Conservation (phyloP, 2,113 vertebrate genomes). For the Tachuris rubrigastra region DNA sequence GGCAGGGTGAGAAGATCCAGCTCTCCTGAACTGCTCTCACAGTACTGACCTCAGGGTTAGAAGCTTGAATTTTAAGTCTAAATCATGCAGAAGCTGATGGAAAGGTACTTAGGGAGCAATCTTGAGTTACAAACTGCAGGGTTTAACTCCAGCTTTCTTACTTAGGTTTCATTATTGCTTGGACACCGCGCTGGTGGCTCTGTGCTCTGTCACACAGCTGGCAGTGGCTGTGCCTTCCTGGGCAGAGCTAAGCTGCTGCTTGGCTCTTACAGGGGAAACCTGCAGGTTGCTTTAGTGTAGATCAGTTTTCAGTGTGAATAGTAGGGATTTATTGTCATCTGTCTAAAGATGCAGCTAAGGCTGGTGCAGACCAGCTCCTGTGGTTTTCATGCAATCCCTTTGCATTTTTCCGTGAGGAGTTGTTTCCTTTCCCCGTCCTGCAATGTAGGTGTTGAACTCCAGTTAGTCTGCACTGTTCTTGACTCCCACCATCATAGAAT, state of each 20-base stretch:
- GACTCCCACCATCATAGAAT: neutral
- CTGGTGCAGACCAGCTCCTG: neutral
- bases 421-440: neutral
- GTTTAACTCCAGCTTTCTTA: neutral
- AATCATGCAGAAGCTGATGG: neutral
- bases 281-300: neutral
- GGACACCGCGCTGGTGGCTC: neutral
- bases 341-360: neutral
- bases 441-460: neutral
- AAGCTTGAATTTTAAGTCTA: neutral
- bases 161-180: fast-evolving
- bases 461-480: neutral
- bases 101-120: neutral
- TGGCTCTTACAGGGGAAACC: neutral
- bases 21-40: neutral
- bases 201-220: neutral
- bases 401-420: neutral
- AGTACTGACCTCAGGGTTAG: neutral
- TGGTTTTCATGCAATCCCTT: neutral
- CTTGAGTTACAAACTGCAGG: neutral
- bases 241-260: neutral
- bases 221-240: neutral
- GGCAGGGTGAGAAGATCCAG: neutral
- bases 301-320: neutral
- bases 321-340: neutral